phyloP scores from a whole-genome alignment of 1,140 invertebrate genomes.

The Grapholita molesta region DNA sequence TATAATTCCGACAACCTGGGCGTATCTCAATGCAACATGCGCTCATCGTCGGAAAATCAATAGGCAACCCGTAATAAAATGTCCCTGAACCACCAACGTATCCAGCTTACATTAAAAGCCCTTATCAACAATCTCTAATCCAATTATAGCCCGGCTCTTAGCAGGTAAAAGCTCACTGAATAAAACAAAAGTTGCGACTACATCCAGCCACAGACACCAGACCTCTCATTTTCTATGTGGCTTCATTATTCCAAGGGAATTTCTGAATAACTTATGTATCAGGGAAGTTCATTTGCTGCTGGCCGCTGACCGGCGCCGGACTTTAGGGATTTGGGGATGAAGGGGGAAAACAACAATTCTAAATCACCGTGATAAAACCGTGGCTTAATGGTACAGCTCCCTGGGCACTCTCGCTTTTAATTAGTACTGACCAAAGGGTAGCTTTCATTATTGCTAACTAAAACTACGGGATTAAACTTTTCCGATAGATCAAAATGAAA shows the following conservation, averaged over 20 bases:
- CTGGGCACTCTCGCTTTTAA: conserved; percentile 54
- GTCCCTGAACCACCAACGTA: conserved; percentile 34
- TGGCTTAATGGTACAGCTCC: conserved; percentile 57
- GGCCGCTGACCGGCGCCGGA: conserved; percentile 40
- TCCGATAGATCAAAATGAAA: neutral
- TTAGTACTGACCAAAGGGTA: conserved; percentile 34
- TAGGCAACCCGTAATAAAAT: conserved; percentile 51
- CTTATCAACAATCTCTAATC: conserved; percentile 70
- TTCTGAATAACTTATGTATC: neutral
- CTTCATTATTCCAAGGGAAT: neutral
- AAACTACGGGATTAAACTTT: neutral
- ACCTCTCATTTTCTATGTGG: neutral
- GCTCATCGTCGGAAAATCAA: conserved; percentile 35
- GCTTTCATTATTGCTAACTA: neutral
- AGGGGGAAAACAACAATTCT: conserved; percentile 57
- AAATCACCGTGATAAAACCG: conserved; percentile 42
- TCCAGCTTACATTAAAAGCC: conserved; percentile 49
- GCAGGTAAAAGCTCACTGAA: conserved; percentile 49
- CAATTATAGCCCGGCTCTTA: conserved; percentile 61
- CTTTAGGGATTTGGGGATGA: conserved; percentile 53
- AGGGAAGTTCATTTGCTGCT: conserved; percentile 20
- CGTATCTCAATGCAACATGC: neutral
- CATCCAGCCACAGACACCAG: neutral
- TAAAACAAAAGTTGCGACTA: conserved; percentile 58
- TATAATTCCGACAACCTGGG: no score